These are phyloP conservation scores for Syritta pipiens DNA, from an alignment of 2,888 invertebrate genomes.

Conservation along the genomic window DNA sequence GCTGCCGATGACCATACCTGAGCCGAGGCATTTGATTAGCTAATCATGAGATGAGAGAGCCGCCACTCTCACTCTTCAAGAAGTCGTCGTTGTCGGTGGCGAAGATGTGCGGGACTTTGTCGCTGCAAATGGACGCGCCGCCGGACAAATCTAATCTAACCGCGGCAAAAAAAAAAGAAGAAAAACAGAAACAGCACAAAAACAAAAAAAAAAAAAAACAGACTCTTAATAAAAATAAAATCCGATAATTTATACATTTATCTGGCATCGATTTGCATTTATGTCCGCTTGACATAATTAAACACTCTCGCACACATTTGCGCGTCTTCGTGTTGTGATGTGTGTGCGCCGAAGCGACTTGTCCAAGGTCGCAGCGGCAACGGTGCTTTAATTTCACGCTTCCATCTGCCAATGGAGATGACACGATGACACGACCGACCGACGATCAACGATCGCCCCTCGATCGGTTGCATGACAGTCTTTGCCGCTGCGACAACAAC, in stretches of 20 bases:
- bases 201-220: conserved; percentile 1
- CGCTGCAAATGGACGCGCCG: too few relatives aligned
- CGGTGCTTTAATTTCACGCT: conserved; percentile 67
- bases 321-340: not conserved
- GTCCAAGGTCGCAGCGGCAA: conserved; percentile 63
- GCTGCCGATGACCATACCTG: conserved; percentile 64
- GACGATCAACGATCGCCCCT: not conserved
- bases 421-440: conserved; percentile 19
- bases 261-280: conserved; percentile 63
- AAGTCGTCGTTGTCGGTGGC: conserved; percentile 4
- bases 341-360: conserved; percentile 40
- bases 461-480: too few relatives aligned
- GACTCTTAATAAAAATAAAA: conserved; percentile 42
- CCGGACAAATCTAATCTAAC: too few relatives aligned
- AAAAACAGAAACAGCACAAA: conserved; percentile 20
- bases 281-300: conserved; percentile 69
- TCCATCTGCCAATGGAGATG: conserved; percentile 22
- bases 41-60: conserved; percentile 54
- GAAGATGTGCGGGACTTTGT: conserved; percentile 37
- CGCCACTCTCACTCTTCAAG: conserved; percentile 53
- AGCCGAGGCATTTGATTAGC: conserved; percentile 57
- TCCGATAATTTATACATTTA: conserved; percentile 65
- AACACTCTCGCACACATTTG: conserved; percentile 21
- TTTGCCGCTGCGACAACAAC: too few relatives aligned
- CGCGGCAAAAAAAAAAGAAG: conserved; percentile 19